These are phyloP conservation scores for Hermetia illucens DNA, from an alignment of 1,140 invertebrate species.

Conservation along the genomic window DNA sequence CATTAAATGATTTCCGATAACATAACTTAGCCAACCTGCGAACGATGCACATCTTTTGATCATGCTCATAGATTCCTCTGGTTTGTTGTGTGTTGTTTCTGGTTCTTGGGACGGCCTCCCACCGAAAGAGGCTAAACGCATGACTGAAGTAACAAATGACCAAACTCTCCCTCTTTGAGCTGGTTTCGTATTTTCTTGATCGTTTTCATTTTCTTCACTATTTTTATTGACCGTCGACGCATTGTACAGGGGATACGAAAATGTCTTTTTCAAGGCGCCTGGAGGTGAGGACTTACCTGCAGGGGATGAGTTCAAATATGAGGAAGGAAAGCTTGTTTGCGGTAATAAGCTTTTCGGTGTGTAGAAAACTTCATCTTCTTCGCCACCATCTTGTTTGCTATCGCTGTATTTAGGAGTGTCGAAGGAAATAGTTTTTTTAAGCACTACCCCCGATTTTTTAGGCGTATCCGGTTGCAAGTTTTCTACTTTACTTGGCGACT, in stretches of 20 bases:
- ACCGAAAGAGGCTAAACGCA: background rate
- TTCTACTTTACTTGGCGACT: background rate
- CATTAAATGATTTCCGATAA: too few relatives aligned
- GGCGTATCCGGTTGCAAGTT: background rate
- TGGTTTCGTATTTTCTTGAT: background rate
- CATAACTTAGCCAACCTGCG: background rate
- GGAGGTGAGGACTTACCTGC: background rate
- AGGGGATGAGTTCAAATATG: background rate
- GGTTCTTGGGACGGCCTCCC: too few relatives aligned
- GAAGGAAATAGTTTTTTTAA: background rate
- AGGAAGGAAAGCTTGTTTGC: too few relatives aligned
- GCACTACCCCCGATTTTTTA: background rate
- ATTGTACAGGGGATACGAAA: too few relatives aligned
- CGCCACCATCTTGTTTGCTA: background rate
- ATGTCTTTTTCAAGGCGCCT: background rate
- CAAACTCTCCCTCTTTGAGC: background rate
- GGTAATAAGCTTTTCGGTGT: too few relatives aligned
- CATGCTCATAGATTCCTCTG: background rate
- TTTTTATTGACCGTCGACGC: too few relatives aligned
- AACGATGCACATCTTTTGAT: background rate
- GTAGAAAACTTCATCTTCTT: background rate
- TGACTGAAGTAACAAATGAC: background rate
- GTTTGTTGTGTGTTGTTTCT: background rate
- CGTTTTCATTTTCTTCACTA: too few relatives aligned
- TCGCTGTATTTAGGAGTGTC: background rate